Evolutionary conservation across 2,113 vertebrate species (phyloP), one percentile per base, ranked within the genome.

Genomic region (Podarcis muralis): DNA sequence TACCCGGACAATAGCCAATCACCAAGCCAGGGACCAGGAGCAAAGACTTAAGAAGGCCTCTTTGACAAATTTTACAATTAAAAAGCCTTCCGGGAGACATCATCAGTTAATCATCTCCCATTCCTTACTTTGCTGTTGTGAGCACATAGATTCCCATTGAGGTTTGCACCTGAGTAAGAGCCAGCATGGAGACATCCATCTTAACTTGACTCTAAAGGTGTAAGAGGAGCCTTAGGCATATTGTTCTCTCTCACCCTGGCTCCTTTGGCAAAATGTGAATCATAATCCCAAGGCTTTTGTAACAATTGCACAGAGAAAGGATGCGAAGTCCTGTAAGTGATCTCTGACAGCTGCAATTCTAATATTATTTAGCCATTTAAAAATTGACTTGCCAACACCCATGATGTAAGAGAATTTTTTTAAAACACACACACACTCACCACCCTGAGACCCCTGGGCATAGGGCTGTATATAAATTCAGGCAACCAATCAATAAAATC

Each of bases 11-110:
- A 69, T 69, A 79, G 78, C 65, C 5, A 0, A 22, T 76, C 20
- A 80, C 0, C 83, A 25, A 72, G 25, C 4, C 65, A 71, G 5
- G 2, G 57, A 22, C 83, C 32, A 0, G 0, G 23, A 77, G 86
- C 1, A 53, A 62, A 85, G 0, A 1, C 57, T 87, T 66, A 68
- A 2, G 22, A 6, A 71, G 2, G 66, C 66, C 40, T 85, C 35
- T 90, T 88, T 20, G 83, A 74, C 79, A 18, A 11, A 16, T 43
- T 86, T 35, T 53, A 66, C 80, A 91, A n/a, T n/a, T 53, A 32
- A 71, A 2, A 0, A 1, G 0, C 69, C 65, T 9, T 0, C 12
- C 66, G 1, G 57, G 85, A 79, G 20, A 69, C 37, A 79, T 53
- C 66, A 87, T 18, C 20, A 81, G 53, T 59, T 20, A 81, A 81